These are phyloP conservation scores for Drosophila rufa DNA, from an alignment of 1,140 invertebrate species.

Conservation along the genomic window DNA sequence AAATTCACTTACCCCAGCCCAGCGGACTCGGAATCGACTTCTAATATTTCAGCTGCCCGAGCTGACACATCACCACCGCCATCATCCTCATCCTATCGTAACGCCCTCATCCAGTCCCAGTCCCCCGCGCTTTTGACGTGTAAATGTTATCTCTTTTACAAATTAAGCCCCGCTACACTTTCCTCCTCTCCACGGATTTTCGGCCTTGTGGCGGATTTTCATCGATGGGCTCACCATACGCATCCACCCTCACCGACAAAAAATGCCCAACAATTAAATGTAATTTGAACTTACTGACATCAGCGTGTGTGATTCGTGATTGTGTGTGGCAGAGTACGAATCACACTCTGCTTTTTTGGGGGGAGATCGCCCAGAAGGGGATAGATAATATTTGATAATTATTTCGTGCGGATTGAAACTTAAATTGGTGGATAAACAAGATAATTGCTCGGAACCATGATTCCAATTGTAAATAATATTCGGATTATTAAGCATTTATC, in stretches of 20 bases:
- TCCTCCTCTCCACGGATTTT: constrained; percentile 14
- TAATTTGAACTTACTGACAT: constrained; percentile 72
- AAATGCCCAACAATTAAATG: constrained; percentile 80
- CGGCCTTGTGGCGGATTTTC: constrained; percentile 65
- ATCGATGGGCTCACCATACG: constrained; percentile 1
- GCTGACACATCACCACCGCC: constrained; percentile 31
- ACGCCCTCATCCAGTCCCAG: constrained; percentile 44
- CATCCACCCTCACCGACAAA: constrained; percentile 23
- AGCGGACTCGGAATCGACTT: constrained; percentile 27
- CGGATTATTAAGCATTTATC: not conserved
- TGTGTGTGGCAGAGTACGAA: constrained; percentile 7
- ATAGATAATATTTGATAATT: constrained; percentile 50
- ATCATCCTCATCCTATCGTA: constrained; percentile 17
- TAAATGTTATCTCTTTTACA: constrained; percentile 83
- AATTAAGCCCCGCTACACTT: constrained; percentile 61
- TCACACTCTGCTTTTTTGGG: constrained; percentile 1
- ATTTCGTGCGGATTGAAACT: constrained; percentile 38
- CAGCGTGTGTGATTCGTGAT: constrained; percentile 36
- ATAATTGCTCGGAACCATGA: constrained; percentile 25
- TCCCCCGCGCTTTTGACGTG: constrained; percentile 66
- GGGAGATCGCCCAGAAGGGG: constrained; percentile 38
- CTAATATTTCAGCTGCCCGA: constrained; percentile 68
- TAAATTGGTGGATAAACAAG: constrained; percentile 25
- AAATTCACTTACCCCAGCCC: constrained; percentile 72
- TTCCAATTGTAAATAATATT: constrained; percentile 28